Base-by-base conservation (phyloP, 2,113 vertebrate genomes). In the Labrus mixtus region DNA sequence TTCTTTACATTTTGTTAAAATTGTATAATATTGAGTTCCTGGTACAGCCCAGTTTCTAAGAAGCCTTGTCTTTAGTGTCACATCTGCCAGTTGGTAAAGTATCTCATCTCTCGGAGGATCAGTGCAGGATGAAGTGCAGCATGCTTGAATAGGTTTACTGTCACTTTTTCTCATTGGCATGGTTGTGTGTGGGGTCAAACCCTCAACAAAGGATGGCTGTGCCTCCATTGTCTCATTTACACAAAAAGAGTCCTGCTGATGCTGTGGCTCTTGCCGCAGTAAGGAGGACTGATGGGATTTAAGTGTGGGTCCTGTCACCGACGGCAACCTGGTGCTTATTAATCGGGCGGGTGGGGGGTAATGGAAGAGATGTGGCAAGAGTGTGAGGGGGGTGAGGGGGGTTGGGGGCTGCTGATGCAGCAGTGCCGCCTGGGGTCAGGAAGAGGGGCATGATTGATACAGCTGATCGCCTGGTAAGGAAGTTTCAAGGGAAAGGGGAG, bases 371-470 rank as follows among this genome's bases (percentile, higher is more conserved):
- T 79, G 68, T 73, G 72, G 45, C 29, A 17, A 9, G 57, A 61
- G 64, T 53, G 62, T 43, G 25, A 39, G 19, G 64, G 87, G 81
- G 58, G 16, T 23, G 25, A 71, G 56, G 73, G 80, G 91, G 91
- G 75, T 48, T 54, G 79, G 78, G 64, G 93, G 93, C 91, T 93
- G 95, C 95, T 94, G 95, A 96, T 94, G 94, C 83, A 89, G 88
- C 87, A 91, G 90, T 90, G 93, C 73, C 85, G 94, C 95, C 94
- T 93, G 92, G 94, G 95, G 95, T 95, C 95, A 96, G 96, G 95
- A 97, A 96, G 94, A 94, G 90, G 86, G 93, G 46, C 81, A 95
- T 96, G 97, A 97, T 96, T 94, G 96, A 97, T 96, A 95, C 95
- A 95, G 94, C 94, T 95, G 95, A 92, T 95, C 94, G 92, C 94